Base-by-base conservation (phyloP, 1,140 invertebrate genomes). In the Scaptomyza pallida region DNA sequence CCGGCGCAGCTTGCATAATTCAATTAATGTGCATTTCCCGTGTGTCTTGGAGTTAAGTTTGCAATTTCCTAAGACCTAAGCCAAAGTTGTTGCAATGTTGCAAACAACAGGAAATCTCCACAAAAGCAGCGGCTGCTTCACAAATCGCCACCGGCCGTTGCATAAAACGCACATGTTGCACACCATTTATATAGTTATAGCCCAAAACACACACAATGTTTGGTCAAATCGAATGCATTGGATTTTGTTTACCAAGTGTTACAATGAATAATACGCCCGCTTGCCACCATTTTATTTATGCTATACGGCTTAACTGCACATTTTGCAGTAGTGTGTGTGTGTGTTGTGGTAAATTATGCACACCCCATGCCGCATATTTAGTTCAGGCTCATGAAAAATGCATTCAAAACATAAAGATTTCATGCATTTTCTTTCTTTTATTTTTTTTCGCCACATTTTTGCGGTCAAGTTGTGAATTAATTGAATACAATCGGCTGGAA, bases 1-100 rank as follows among this genome's bases (percentile, higher is more conserved):
- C 81, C 81, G 81, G 48, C 80, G 72, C 61, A 37, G 54, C 73
- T 75, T 75, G 70, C 62, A 81, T 86, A 86, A 85, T 83, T 85
- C 81, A 85, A 85, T 85, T 86, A 85, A 77, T 77, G 59, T 75
- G 62, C 74, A 80, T 78, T 86, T 85, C 81, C 81, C 79, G 81
- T 80, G 81, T 80, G 60, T 43, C 54, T 56, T 56, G 23, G 6
- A 13, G 26, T 30, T 40, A 56, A 19, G 13, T 52, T 60, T 40
- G 63, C 63, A 67, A 60, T 67, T 72, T 72, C 55, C 69, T 70
- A 75, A 65, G 26, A 63, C 47, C 47, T 52, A 37, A 37, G 12
- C 17, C n/a, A n/a, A n/a, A n/a, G 47, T 30, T 30, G 26, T 30
- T 30, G 26, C 13, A 10, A 56, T n/a, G 15, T 30, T 56, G 40